Evolutionary conservation across 1,140 invertebrate genomes (phyloP).

Genomic region (Adelges cooleyi): DNA sequence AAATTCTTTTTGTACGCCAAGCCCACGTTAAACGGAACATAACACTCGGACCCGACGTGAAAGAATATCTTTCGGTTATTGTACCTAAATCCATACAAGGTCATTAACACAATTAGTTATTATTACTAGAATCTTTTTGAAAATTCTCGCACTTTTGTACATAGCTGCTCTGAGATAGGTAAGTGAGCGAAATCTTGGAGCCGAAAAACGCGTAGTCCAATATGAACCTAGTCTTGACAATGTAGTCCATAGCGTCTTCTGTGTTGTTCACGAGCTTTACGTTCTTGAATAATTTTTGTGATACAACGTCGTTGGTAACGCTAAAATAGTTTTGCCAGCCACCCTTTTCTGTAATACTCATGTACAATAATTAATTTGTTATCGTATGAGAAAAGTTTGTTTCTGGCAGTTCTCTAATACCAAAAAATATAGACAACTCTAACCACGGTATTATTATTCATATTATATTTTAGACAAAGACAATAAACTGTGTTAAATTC

Average conservation of each 20-base stretch:
- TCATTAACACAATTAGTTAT: too few relatives aligned
- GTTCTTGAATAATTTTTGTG: conserved; percentile 48
- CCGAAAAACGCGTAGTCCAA: conserved; percentile 55
- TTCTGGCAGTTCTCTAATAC: background rate
- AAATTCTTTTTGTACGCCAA: conserved; percentile 49
- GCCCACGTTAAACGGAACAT: conserved; percentile 52
- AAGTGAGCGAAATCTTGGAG: conserved; percentile 52
- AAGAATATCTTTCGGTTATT: conserved; percentile 46
- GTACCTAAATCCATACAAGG: too few relatives aligned
- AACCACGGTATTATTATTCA: too few relatives aligned
- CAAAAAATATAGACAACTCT: background rate
- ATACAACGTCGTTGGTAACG: conserved; percentile 43
- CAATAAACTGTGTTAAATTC: too few relatives aligned
- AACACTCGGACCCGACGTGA: conserved; percentile 58
- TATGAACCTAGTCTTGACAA: conserved; percentile 43
- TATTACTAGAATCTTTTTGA: background rate
- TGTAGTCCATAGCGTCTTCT: conserved; percentile 52
- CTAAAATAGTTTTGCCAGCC: conserved; percentile 57
- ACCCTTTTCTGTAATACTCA: conserved; percentile 47
- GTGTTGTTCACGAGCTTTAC: conserved; percentile 37
- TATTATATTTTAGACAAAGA: too few relatives aligned
- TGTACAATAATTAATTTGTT: background rate
- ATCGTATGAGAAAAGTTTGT: background rate
- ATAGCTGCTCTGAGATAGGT: conserved; percentile 54
- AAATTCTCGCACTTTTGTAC: conserved; percentile 25